Base-by-base conservation (phyloP, 2,888 invertebrate species). In the Lymantria monacha region DNA sequence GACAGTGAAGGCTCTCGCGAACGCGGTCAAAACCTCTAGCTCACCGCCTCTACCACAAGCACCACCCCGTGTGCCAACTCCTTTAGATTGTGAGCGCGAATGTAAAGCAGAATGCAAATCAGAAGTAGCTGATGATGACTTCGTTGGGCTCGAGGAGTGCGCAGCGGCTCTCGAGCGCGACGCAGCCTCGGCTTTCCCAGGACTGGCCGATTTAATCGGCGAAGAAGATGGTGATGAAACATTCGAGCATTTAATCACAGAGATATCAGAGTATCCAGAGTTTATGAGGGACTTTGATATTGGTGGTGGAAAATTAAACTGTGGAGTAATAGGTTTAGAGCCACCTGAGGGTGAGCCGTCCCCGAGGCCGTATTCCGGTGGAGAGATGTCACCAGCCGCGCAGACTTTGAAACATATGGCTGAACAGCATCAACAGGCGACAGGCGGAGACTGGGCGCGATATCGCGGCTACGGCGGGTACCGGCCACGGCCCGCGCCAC, bases 391-490 rank as follows among this genome's bases (percentile, higher is more conserved):
- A 54, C 96, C 98, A 22, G 98, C 98, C 0, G 98, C 98, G 45
- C 97, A 98, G 88, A 98, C 98, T 0, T 91, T 98, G 48, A 98
- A 98, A 81, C 98, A 98, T 75, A 98, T 98, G 98, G 98, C 98
- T 38, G 98, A 98, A 81, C 98, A 98, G 83, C 98, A 98, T 85
- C 98, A 98, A 87, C 97, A 97, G 85, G 88, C 87, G 54, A 76
- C 89, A 31, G 90, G 88, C 79, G 95, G 95, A 1, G 93, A 92
- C 78, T 93, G 87, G 78, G 79, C 81, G 59, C 84, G 89, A 49
- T 89, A 84, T 91, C 94, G 89, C 43, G 83, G 81, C 84, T 94
- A 83, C 91, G 92, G 79, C 92, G 69, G 83, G 48, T 87, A 87
- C 70, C 78, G 92, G 48, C 79, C 91, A 67, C 90, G 90, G 51